Base-by-base conservation (phyloP, 2,797 vertebrate species). In the Amblyraja radiata region DNA sequence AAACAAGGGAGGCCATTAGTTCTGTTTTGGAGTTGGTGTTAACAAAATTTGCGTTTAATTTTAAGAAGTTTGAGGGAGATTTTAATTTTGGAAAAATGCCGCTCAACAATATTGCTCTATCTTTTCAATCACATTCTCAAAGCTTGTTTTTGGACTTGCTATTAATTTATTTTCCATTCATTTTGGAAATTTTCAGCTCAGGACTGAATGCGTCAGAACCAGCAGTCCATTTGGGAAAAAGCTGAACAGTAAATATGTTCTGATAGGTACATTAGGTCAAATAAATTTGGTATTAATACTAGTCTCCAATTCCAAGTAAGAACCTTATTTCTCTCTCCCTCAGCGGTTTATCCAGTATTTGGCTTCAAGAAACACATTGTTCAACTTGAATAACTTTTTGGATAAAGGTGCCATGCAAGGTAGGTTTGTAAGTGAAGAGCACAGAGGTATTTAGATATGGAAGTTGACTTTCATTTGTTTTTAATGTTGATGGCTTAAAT, bases 271-370 rank as follows among this genome's bases (percentile, higher is more conserved):
- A 21, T 65, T 65, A 63, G n/a, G 36, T 88, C 84, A 36, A 88
- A 68, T 88, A 88, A 68, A 16, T 88, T 88, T 32, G 61, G 18
- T 88, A 68, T 68, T 65, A 32, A 88, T 21, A 10, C 13, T 65
- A 32, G 54, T 76, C 54, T 92, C 25, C 54, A 14, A 54, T 76
- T 46, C 23, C 11, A 28, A 36, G 93, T 83, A 77, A 39, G 84
- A 94, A 71, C 54, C 91, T 83, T 71, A 54, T 74, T 94, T 94
- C 94, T 94, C 93, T 93, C 58, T 90, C 94, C 94, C 93, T 94
- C 95, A 99, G 98, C 97, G 98, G 94, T 98, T 99, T 95, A 98
- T 98, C 96, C 97, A 98, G 95, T 98, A 99, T 95, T 96, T 99
- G 95, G 98, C 99, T 94, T 99, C 98, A 94, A 97, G 98, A 96